Conservation (phyloP, 1,140 invertebrate species). For the Drosophila asahinai region DNA sequence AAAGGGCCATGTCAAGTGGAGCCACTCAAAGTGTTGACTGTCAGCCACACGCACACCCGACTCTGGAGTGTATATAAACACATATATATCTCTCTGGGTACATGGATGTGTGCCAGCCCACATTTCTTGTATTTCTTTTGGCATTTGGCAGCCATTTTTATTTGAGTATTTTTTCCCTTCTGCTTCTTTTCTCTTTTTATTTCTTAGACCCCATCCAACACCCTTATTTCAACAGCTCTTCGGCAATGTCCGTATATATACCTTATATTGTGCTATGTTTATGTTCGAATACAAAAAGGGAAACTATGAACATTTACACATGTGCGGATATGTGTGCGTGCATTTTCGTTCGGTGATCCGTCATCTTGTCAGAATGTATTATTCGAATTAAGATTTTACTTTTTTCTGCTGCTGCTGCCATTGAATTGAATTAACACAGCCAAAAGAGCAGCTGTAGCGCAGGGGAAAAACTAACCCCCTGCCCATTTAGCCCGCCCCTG, state of each 20-base stretch:
- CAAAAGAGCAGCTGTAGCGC: slow-evolving; percentile 55
- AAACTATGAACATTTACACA: slow-evolving; percentile 73
- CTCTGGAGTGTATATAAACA: slow-evolving; percentile 9
- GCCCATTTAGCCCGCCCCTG: slow-evolving; percentile 5
- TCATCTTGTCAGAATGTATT: slow-evolving; percentile 85
- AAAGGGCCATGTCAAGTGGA: slow-evolving; percentile 72
- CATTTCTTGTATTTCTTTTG: slow-evolving; percentile 55
- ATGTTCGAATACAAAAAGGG: slow-evolving; percentile 62
- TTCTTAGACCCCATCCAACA: slow-evolving; percentile 62
- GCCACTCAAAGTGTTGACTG: slow-evolving; percentile 79
- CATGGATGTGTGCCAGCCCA: slow-evolving; percentile 42
- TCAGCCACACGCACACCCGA: slow-evolving; percentile 72
- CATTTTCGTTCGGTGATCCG: slow-evolving; percentile 84
- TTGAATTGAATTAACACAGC: slow-evolving; percentile 83
- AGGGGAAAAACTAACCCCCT: slow-evolving; percentile 38
- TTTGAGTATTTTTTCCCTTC: slow-evolving; percentile 15
- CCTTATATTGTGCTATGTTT: slow-evolving; percentile 15
- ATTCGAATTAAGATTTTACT: slow-evolving; percentile 84
- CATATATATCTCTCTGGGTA: slow-evolving; percentile 2
- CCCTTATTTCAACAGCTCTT: slow-evolving; percentile 71
- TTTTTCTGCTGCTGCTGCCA: slow-evolving; percentile 73
- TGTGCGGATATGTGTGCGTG: slow-evolving; percentile 58
- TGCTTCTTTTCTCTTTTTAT: neutral
- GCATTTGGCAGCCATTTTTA: slow-evolving; percentile 79
- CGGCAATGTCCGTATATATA: slow-evolving; percentile 34